Conservation (phyloP, 2,113 vertebrate species). For the Cyanistes caeruleus region DNA sequence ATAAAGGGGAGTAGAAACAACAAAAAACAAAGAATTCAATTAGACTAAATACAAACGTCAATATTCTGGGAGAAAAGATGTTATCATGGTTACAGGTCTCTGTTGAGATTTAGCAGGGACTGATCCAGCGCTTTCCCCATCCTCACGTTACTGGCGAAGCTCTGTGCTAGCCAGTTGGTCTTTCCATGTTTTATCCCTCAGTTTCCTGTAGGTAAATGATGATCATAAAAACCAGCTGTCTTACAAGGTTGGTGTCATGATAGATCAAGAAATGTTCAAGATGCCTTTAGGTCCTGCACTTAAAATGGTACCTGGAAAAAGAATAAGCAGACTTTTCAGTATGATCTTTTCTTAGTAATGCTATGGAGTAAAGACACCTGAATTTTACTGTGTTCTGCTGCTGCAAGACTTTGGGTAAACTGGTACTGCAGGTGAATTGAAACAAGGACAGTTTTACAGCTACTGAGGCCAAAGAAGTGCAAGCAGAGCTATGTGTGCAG, state of each 20-base stretch:
- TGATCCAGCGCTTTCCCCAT: neutral
- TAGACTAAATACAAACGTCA: neutral
- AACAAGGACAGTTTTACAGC: neutral
- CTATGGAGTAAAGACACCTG: neutral
- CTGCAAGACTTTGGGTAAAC: neutral
- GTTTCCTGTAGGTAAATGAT: neutral
- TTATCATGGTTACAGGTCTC: neutral
- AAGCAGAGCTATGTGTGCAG: neutral
- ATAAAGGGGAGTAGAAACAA: neutral
- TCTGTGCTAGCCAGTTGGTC: neutral
- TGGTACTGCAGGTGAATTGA: neutral
- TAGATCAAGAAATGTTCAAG: neutral
- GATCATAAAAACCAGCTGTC: neutral
- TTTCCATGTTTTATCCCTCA: neutral
- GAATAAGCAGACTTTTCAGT: neutral
- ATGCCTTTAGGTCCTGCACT: neutral
- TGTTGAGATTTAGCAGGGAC: neutral
- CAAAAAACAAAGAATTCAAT: neutral
- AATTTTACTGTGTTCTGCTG: neutral
- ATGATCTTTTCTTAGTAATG: neutral
- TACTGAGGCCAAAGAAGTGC: neutral
- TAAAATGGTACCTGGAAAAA: neutral
- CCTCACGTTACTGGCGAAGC: neutral
- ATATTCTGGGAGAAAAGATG: neutral
- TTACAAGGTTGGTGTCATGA: neutral